Base-by-base conservation (phyloP, 1,140 invertebrate genomes). In the Acromyrmex echinatior region DNA sequence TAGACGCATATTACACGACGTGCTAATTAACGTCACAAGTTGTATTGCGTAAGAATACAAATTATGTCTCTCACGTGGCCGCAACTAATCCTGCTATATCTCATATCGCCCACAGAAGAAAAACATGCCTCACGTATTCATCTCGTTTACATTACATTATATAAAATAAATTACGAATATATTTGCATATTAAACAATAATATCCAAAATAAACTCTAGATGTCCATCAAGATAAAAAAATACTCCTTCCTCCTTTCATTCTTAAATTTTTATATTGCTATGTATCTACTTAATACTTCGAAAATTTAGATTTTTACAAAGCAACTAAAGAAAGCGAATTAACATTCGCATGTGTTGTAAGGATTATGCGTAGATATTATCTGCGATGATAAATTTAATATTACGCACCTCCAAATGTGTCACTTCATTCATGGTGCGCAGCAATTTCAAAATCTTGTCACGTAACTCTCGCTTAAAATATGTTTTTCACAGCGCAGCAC, bases 21-120 rank as follows among this genome's bases (percentile, higher is more conserved):
- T 45, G 74, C 84, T 89, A 89, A 89, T 89, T 89, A 89, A 89
- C 60, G 87, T 51, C 10, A 63, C 65, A 51, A 79, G 80, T 88
- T 88, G 70, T 6, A 86, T 76, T 84, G 76, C 88, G 60, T 39
- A 62, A n/a, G 25, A 82, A 39, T 74, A 89, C 76, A 86, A 89
- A 85, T 89, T 85, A 88, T 51, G 73, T 86, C 49, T 66, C 80
- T 71, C 80, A 62, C n/a, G 45, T 31, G n/a, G 18, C 80, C 65
- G 45, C 81, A 76, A 84, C 62, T 85, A 78, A 88, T 81, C 60
- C 56, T 49, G 28, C 78, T 49, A 39, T 53, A 80, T 70, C n/a
- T 81, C 21, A 49, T 21, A 62, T 60, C 25, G 4, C 12, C 25
- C 12, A 82, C 31, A 60, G 25, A 60, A 49, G 45, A 62, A 84